Evolutionary conservation across 1,140 invertebrate species (phyloP).

Genomic region (Propsilocerus akamusi): DNA sequence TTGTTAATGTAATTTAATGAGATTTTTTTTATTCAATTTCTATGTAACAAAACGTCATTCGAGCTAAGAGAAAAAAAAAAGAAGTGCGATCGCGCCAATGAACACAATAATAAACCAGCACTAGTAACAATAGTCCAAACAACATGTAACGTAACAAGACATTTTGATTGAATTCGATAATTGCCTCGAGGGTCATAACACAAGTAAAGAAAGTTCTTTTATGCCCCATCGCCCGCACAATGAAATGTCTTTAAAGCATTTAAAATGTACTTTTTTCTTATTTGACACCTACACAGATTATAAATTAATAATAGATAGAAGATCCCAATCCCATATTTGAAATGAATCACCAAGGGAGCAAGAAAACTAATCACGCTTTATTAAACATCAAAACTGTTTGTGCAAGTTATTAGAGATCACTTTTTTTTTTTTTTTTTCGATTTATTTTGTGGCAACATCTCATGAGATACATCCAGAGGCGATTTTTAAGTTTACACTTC

Average conservation of each 20-base stretch:
- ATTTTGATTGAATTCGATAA: not conserved
- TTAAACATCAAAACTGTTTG: not conserved
- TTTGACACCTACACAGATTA: not conserved
- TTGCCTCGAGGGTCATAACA: not conserved
- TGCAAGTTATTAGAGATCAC: not conserved
- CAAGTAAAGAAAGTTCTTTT: not conserved
- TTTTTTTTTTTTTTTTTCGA: too few relatives aligned
- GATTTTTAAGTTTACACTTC: not conserved
- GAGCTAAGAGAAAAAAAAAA: not conserved
- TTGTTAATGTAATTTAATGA: constrained; percentile 4
- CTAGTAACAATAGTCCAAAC: not conserved
- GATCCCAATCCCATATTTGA: not conserved
- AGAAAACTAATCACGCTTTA: constrained; percentile 3
- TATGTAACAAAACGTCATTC: not conserved
- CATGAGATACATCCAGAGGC: not conserved
- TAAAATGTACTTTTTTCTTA: not conserved
- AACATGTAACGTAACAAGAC: not conserved
- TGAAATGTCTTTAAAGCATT: not conserved
- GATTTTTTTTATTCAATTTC: not conserved
- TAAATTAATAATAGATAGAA: not conserved
- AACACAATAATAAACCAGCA: not conserved
- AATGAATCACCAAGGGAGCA: not conserved
- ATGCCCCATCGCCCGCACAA: not conserved
- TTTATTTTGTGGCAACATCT: too few relatives aligned
- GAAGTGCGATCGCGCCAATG: constrained; percentile 1